Conservation (phyloP, 2,113 vertebrate species). For the Rhinoptilus africanus region DNA sequence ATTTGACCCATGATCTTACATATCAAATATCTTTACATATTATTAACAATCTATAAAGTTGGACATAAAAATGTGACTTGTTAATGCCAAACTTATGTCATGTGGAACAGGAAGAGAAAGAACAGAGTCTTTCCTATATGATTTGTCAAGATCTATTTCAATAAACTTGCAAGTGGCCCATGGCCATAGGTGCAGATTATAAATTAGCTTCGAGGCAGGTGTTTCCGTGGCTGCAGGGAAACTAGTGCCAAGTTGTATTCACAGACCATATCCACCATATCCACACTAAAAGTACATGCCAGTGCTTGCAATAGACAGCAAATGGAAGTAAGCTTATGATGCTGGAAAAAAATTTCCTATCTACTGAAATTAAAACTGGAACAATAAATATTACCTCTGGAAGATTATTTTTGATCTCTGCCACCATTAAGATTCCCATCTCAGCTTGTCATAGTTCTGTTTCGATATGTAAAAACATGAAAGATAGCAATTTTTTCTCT, state of each 20-base stretch:
- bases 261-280: slow-evolving; percentile 15
- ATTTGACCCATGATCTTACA: slow-evolving; percentile 45
- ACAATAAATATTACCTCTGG: slow-evolving; percentile 57
- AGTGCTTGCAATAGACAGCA: slow-evolving; percentile 53
- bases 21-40: slow-evolving; percentile 67
- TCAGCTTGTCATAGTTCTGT: slow-evolving; percentile 28
- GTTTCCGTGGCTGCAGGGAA: slow-evolving; percentile 61
- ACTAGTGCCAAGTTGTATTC: slow-evolving; percentile 34
- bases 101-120: slow-evolving; percentile 54
- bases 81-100: slow-evolving; percentile 71
- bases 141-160: slow-evolving; percentile 52
- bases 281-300: not conserved
- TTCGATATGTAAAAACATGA: not conserved
- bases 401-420: slow-evolving; percentile 67
- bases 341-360: slow-evolving; percentile 45
- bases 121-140: slow-evolving; percentile 58
- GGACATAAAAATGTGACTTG: slow-evolving; percentile 51
- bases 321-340: slow-evolving; percentile 51
- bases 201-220: slow-evolving; percentile 71
- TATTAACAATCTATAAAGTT: slow-evolving; percentile 67
- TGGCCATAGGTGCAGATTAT: slow-evolving; percentile 64
- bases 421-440: slow-evolving; percentile 25
- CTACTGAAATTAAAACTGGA: slow-evolving; percentile 58
- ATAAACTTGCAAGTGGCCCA: slow-evolving; percentile 43
- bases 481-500: not conserved